These are phyloP conservation scores for Ceratina japonica DNA, from an alignment of 1,140 invertebrate species.

Conservation along the genomic window DNA sequence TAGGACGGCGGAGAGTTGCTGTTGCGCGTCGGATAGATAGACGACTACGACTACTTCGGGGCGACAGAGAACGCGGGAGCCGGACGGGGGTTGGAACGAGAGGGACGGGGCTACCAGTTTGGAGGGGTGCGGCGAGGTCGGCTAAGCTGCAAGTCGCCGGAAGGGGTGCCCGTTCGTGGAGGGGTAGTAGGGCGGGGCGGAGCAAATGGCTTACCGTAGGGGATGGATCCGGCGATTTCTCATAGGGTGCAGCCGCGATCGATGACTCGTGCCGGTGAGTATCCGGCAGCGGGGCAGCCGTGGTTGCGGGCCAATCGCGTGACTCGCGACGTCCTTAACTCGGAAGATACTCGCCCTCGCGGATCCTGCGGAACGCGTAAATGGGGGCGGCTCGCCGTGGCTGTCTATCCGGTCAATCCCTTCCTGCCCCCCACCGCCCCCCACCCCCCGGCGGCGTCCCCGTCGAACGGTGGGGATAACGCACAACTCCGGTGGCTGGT, in stretches of 20 bases:
- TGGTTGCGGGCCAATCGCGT: slow-evolving; percentile 67
- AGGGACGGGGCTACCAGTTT: slow-evolving; percentile 30
- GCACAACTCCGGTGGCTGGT: slow-evolving; percentile 58
- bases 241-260: slow-evolving; percentile 72
- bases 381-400: slow-evolving; percentile 28
- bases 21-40: slow-evolving; percentile 55
- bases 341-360: slow-evolving; percentile 67
- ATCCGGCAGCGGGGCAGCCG: slow-evolving; percentile 67
- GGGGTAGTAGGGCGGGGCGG: slow-evolving; percentile 63
- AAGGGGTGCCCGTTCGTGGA: slow-evolving; percentile 62
- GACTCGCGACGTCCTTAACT: slow-evolving; percentile 68
- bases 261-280: slow-evolving; percentile 66
- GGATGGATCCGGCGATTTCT: slow-evolving; percentile 65
- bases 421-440: slow-evolving; percentile 9
- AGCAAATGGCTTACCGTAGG: slow-evolving; percentile 60
- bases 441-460: too few relatives aligned
- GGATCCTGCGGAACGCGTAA: slow-evolving; percentile 56
- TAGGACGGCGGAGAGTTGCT: slow-evolving; percentile 45
- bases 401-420: slow-evolving; percentile 18
- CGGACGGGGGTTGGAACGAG: slow-evolving; percentile 39
- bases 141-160: slow-evolving; percentile 61
- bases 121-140: slow-evolving; percentile 37
- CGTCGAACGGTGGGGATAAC: slow-evolving; percentile 53
- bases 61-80: slow-evolving; percentile 18
- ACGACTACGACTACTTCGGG: slow-evolving; percentile 22